These are phyloP conservation scores for Nephrotoma appendiculata DNA, from an alignment of 2,888 invertebrate species.

Conservation along the genomic window DNA sequence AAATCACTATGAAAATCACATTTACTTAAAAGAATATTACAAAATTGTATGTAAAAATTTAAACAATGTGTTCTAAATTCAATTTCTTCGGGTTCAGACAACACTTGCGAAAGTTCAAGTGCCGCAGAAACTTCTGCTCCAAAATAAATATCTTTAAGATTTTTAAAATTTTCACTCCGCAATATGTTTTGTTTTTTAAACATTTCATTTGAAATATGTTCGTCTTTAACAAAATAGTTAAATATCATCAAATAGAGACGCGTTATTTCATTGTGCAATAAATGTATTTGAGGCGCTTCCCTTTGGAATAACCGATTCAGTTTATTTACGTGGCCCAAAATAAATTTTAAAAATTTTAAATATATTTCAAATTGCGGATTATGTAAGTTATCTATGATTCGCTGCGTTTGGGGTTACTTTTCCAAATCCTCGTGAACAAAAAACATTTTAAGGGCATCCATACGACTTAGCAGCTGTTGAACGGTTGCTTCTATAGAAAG, in stretches of 20 bases:
- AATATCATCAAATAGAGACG: neutral
- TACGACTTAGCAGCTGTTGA: no score
- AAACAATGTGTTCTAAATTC: slow-evolving; percentile 7
- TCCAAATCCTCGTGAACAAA: no score
- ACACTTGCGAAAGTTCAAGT: neutral
- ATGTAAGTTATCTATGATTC: no score
- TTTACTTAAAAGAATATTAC: neutral
- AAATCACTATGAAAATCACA: slow-evolving; percentile 1
- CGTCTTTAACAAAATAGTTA: neutral
- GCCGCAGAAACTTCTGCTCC: neutral
- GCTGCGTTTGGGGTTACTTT: no score
- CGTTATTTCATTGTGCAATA: neutral
- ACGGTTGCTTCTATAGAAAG: no score
- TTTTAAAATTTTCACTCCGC: neutral
- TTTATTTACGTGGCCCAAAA: no score
- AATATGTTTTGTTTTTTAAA: no score
- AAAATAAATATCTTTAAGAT: slow-evolving; percentile 7
- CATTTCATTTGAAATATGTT: no score
- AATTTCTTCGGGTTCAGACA: slow-evolving; percentile 3
- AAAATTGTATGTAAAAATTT: slow-evolving; percentile 9
- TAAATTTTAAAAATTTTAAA: no score
- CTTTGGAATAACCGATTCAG: slow-evolving; percentile 3
- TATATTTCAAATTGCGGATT: no score
- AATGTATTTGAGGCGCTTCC: slow-evolving; percentile 9
- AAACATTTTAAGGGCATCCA: no score